Evolutionary conservation across 1,140 invertebrate species (phyloP).

Genomic region (Lamellibrachia luymesi): DNA sequence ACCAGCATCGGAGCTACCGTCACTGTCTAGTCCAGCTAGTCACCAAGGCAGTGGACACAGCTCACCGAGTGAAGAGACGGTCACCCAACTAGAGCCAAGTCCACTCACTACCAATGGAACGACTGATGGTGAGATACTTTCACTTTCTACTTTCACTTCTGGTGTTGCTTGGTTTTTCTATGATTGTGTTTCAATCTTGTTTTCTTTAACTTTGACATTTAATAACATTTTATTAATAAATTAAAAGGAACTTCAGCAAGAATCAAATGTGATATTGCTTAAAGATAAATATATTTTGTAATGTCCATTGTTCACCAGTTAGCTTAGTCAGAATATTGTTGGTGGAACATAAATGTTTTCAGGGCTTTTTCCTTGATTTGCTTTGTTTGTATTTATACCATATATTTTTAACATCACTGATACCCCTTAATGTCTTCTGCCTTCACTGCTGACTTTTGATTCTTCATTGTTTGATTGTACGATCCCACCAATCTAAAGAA

Average conservation of each 20-base stretch:
- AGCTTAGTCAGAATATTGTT: too few relatives aligned
- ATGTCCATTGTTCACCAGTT: too few relatives aligned
- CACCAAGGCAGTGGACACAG: neutral
- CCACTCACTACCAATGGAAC: neutral
- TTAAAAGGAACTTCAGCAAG: neutral
- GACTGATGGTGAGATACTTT: neutral
- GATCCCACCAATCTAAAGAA: neutral
- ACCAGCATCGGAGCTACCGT: neutral
- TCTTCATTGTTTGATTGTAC: too few relatives aligned
- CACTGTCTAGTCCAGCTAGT: neutral
- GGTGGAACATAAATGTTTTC: too few relatives aligned
- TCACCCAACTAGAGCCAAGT: neutral
- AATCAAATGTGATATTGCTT: too few relatives aligned
- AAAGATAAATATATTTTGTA: too few relatives aligned
- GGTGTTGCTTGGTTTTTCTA: neutral
- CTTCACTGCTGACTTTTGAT: too few relatives aligned
- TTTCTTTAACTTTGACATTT: neutral
- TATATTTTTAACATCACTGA: too few relatives aligned
- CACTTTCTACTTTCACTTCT: neutral
- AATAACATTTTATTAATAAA: neutral
- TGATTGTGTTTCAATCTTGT: neutral
- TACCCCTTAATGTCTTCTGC: too few relatives aligned
- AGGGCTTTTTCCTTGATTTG: too few relatives aligned
- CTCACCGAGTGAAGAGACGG: neutral
- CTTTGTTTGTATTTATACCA: too few relatives aligned